phyloP scores from a whole-genome alignment of 2,888 invertebrate genomes.

The Fragum fragum region DNA sequence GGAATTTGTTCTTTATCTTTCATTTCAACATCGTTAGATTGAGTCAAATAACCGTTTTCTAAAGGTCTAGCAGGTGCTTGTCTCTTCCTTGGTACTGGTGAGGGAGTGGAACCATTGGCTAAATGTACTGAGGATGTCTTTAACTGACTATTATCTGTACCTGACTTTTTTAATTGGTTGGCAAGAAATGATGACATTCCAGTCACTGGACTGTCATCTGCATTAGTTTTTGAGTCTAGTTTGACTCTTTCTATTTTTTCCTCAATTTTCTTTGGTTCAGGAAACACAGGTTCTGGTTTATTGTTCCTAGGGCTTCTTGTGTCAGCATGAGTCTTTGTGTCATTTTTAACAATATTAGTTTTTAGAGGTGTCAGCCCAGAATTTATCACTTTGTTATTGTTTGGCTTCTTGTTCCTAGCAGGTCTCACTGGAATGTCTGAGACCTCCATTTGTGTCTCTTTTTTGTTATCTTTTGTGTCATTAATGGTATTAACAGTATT shows the following conservation, averaged over 20 bases:
- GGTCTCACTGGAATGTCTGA: conserved; percentile 1
- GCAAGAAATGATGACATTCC: conserved; percentile 76
- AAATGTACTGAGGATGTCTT: conserved; percentile 55
- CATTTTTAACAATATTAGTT: conserved; percentile 37
- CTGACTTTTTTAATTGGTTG: conserved; percentile 65
- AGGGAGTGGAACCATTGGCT: conserved; percentile 63
- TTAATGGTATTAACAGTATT: neutral
- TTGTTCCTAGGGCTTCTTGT: conserved; percentile 33
- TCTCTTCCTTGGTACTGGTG: conserved; percentile 64
- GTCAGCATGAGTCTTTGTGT: conserved; percentile 12
- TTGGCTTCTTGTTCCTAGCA: conserved; percentile 1
- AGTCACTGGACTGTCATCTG: conserved; percentile 62
- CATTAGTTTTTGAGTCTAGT: conserved; percentile 27
- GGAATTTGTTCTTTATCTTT: conserved; percentile 32
- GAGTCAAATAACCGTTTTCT: conserved; percentile 24
- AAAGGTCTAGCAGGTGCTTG: conserved; percentile 57
- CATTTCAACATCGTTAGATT: conserved; percentile 27
- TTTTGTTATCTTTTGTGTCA: neutral
- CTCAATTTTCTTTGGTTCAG: conserved; percentile 35
- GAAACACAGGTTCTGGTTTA: conserved; percentile 47
- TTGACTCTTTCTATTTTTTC: neutral
- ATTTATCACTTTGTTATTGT: conserved; percentile 15
- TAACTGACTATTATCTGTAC: conserved; percentile 53
- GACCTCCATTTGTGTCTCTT: conserved; percentile 27
- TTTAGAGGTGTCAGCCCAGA: conserved; percentile 46